phyloP scores from a whole-genome alignment of 2,797 vertebrate species.

The Benthosema pterotum region DNA sequence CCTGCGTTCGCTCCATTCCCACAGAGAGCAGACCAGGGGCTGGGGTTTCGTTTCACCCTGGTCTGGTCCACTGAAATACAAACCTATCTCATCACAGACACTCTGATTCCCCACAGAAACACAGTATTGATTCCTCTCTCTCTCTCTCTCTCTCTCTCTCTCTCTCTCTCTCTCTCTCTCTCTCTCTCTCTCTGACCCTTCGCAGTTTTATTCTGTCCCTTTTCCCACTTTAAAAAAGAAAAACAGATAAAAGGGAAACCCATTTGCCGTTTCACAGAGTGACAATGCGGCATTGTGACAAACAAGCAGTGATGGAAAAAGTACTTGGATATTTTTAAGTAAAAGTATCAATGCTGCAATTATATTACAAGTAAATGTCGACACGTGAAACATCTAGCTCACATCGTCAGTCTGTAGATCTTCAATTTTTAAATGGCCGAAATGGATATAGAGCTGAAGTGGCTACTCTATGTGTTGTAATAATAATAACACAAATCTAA shows the following conservation, averaged over 20 bases:
- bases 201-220: constrained; percentile 50
- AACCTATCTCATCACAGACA: constrained; percentile 49
- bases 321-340: too few species aligned
- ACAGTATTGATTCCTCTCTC: constrained; percentile 59
- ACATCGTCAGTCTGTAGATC: too few species aligned
- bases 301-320: too few species aligned
- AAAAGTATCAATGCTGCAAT: too few species aligned
- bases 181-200: constrained; percentile 42
- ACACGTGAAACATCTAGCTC: too few species aligned
- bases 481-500: too few species aligned
- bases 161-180: too few species aligned
- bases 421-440: too few species aligned
- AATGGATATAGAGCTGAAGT: too few species aligned
- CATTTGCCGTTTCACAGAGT: constrained; percentile 26
- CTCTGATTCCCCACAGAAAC: constrained; percentile 57
- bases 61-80: constrained; percentile 58
- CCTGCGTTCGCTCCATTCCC: constrained; percentile 45
- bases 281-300: constrained; percentile 50
- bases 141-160: too few species aligned
- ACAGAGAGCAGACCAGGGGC: constrained; percentile 51
- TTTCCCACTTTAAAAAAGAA: constrained; percentile 26
- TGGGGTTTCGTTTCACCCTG: constrained; percentile 56
- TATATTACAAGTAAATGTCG: too few species aligned
- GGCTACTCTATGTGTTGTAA: too few species aligned
- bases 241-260: constrained; percentile 53